Conservation (phyloP, 23 tunicate species). For the Trididemnum clinides region DNA sequence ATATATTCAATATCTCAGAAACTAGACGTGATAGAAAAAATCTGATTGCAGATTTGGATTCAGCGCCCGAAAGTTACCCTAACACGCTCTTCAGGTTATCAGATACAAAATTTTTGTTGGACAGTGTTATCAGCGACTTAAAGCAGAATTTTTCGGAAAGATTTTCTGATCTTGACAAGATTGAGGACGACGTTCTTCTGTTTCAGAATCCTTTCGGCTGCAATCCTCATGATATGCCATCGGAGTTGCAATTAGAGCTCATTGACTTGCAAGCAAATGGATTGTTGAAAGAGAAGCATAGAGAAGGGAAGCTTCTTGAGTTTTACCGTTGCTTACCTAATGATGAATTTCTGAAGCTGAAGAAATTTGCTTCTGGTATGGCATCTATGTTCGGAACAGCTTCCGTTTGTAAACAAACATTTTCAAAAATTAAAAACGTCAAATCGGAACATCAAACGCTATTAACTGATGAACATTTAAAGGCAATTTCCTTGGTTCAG, state of each 20-base stretch:
- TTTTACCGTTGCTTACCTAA: slow-evolving; percentile 46
- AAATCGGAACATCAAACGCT: slow-evolving; percentile 53
- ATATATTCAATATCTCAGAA: too few relatives aligned
- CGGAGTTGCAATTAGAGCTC: slow-evolving; percentile 45
- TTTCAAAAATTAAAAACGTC: slow-evolving; percentile 40
- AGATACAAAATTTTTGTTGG: too few relatives aligned
- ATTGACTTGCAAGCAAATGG: slow-evolving; percentile 45
- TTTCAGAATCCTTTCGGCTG: slow-evolving; percentile 51
- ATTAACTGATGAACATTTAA: slow-evolving; percentile 42
- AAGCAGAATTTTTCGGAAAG: slow-evolving; percentile 29
- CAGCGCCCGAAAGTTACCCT: too few relatives aligned
- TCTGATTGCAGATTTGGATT: too few relatives aligned
- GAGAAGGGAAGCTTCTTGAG: slow-evolving; percentile 49
- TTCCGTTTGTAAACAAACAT: slow-evolving; percentile 35
- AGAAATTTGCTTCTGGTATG: too few relatives aligned
- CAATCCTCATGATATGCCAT: slow-evolving; percentile 37
- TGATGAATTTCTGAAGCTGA: slow-evolving; percentile 43
- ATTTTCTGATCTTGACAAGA: slow-evolving; percentile 45
- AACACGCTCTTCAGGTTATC: too few relatives aligned
- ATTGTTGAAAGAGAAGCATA: slow-evolving; percentile 56
- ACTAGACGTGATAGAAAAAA: too few relatives aligned
- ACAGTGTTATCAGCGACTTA: slow-evolving; percentile 48
- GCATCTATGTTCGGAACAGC: slow-evolving; percentile 36
- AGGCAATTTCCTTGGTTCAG: slow-evolving; percentile 39
- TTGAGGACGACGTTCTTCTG: slow-evolving; percentile 36